phyloP scores from a whole-genome alignment of 2,113 vertebrate species.

The Tringa solitaria region DNA sequence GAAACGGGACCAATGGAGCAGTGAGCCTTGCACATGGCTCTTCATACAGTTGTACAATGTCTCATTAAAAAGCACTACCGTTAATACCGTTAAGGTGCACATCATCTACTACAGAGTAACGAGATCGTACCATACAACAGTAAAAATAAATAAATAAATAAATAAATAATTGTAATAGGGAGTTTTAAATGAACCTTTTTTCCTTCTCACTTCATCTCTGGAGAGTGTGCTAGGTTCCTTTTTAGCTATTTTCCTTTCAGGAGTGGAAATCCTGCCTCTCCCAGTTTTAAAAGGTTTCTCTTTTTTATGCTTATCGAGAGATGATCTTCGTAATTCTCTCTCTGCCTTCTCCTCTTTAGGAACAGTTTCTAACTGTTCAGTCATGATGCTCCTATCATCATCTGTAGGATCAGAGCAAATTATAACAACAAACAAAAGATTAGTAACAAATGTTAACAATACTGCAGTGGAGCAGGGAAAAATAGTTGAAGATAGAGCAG shows the following conservation, averaged over 20 bases:
- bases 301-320: slow-evolving; percentile 89
- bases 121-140: slow-evolving; percentile 28
- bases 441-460: slow-evolving; percentile 64
- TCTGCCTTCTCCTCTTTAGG: slow-evolving; percentile 84
- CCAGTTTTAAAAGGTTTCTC: slow-evolving; percentile 84
- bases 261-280: slow-evolving; percentile 92
- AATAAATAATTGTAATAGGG: slow-evolving; percentile 51
- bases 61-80: not conserved
- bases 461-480: slow-evolving; percentile 20
- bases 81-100: slow-evolving; percentile 23
- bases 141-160: not conserved
- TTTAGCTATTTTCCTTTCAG: slow-evolving; percentile 92
- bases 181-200: slow-evolving; percentile 93
- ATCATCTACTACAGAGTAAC: slow-evolving; percentile 37
- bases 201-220: slow-evolving; percentile 97
- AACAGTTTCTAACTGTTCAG: slow-evolving; percentile 91
- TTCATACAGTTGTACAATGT: not conserved
- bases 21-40: slow-evolving; percentile 24
- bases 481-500: slow-evolving; percentile 35
- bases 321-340: slow-evolving; percentile 79
- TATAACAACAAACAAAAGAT: slow-evolving; percentile 75
- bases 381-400: slow-evolving; percentile 94
- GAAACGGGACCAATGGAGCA: not conserved
- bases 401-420: slow-evolving; percentile 85
- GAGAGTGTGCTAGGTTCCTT: slow-evolving; percentile 90